These are phyloP conservation scores for Lordiphosa collinella DNA, from an alignment of 1,140 invertebrate species.

Conservation along the genomic window DNA sequence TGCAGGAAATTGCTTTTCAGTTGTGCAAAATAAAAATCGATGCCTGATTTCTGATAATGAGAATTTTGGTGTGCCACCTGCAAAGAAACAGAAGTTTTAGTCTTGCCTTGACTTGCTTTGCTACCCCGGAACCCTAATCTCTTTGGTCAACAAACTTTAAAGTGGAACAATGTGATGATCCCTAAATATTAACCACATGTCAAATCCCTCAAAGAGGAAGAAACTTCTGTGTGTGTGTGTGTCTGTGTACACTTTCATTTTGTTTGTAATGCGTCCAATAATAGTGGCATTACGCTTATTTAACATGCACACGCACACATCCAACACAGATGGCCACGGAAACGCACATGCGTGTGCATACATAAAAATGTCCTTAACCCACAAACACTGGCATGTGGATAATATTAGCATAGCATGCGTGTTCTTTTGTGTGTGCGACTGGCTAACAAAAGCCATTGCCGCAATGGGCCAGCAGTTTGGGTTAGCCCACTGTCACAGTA, in stretches of 20 bases:
- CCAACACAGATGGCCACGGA: slow-evolving; percentile 51
- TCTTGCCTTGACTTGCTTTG: too few species aligned
- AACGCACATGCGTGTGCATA: slow-evolving; percentile 30
- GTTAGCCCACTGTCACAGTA: slow-evolving; percentile 27
- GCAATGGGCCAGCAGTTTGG: slow-evolving; percentile 39
- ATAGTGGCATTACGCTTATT: slow-evolving; percentile 77
- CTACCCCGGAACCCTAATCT: too few species aligned
- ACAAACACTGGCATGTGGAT: slow-evolving; percentile 55
- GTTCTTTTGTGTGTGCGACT: slow-evolving; percentile 26
- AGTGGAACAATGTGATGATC: slow-evolving; percentile 9
- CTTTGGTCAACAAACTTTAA: slow-evolving; percentile 25
- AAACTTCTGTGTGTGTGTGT: slow-evolving; percentile 11
- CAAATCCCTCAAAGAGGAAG: slow-evolving; percentile 1
- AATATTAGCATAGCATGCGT: slow-evolving; percentile 72
- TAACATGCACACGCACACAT: slow-evolving; percentile 63
- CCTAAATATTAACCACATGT: too few species aligned
- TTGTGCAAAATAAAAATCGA: slow-evolving; percentile 40
- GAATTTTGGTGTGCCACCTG: too few species aligned
- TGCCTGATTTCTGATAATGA: slow-evolving; percentile 29
- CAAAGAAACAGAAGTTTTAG: slow-evolving; percentile 29
- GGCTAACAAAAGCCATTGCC: slow-evolving; percentile 56
- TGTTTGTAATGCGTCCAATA: slow-evolving; percentile 76
- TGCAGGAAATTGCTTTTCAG: slow-evolving; percentile 35
- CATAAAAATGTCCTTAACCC: slow-evolving; percentile 77
- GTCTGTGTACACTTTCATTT: slow-evolving; percentile 55